Evolutionary conservation across 1,140 invertebrate genomes (phyloP).

Genomic region (Ips nitidus): DNA sequence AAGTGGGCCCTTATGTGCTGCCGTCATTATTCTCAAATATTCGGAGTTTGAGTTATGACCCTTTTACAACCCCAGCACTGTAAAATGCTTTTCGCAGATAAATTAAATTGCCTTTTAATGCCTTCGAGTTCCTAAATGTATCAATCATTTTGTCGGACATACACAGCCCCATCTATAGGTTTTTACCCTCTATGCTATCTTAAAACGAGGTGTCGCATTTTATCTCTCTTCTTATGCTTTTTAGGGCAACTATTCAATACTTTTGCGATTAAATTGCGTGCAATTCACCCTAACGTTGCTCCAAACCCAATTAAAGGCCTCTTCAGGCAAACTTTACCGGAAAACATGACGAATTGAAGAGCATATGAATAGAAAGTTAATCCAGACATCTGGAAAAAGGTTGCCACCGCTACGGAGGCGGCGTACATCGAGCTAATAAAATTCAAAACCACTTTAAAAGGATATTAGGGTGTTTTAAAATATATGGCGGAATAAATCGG

Average conservation of each 20-base stretch:
- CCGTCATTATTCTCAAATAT: no score
- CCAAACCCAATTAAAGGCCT: no score
- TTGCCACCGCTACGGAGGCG: neutral
- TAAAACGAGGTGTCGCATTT: no score
- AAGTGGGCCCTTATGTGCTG: no score
- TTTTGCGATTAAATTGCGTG: no score
- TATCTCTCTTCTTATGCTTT: no score
- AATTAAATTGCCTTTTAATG: constrained; percentile 2
- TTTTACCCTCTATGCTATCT: neutral
- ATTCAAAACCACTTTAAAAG: constrained; percentile 15
- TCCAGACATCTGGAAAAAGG: neutral
- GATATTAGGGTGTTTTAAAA: constrained; percentile 18
- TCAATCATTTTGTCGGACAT: constrained; percentile 6
- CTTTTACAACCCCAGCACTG: neutral
- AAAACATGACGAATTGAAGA: no score
- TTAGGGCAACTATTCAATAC: no score
- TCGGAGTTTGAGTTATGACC: neutral
- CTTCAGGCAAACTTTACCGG: no score
- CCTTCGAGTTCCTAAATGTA: neutral
- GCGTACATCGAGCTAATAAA: constrained; percentile 6
- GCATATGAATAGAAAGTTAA: no score
- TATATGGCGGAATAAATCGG: constrained; percentile 22
- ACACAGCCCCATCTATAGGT: neutral
- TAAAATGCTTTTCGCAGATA: neutral
- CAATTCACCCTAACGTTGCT: no score